phyloP scores from a whole-genome alignment of 1,140 invertebrate species.

The Apis florea region DNA sequence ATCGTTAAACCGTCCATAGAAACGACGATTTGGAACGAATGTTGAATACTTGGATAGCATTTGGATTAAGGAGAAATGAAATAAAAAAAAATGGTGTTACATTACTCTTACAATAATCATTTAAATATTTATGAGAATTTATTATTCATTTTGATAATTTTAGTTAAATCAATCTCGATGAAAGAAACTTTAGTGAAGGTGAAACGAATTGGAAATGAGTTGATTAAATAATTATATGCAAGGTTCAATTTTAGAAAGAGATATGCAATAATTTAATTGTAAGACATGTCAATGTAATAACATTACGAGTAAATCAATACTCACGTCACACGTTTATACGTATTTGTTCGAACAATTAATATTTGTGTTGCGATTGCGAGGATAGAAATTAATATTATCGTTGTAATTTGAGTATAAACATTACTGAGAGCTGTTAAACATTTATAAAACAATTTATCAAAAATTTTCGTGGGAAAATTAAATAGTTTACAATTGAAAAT shows the following conservation, averaged over 20 bases:
- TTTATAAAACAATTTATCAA: background rate
- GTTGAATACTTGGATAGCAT: no score
- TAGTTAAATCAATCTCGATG: no score
- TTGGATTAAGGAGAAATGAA: no score
- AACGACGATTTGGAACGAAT: no score
- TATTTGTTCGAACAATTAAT: slow-evolving; percentile 15
- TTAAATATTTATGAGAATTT: no score
- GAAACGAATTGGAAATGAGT: no score
- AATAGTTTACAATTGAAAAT: background rate
- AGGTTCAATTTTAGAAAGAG: background rate
- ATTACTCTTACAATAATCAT: no score
- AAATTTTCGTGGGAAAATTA: background rate
- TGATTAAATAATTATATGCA: background rate
- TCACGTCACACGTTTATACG: background rate
- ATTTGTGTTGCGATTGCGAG: background rate
- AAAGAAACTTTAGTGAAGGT: no score
- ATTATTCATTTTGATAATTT: no score
- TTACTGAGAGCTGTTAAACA: background rate
- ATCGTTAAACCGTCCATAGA: no score
- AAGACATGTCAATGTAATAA: background rate
- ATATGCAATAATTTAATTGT: background rate
- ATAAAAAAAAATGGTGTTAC: no score
- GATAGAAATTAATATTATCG: background rate
- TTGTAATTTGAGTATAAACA: background rate
- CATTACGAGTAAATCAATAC: background rate